Evolutionary conservation across 2,888 invertebrate genomes (phyloP), one percentile per base, ranked within the genome.

Genomic region (Trichopria drosophilae): DNA sequence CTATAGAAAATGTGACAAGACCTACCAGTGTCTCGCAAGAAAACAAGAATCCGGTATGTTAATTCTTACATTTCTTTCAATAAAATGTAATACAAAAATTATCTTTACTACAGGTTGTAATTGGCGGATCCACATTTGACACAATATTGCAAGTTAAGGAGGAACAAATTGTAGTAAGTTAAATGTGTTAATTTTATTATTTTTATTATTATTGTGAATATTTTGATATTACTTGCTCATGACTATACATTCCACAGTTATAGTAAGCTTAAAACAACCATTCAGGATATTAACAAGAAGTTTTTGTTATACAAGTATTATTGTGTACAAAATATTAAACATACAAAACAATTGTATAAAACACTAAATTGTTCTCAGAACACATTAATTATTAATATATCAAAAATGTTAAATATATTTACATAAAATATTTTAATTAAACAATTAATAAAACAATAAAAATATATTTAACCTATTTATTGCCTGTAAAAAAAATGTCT

Each of bases 41-140:
- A 16, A 55, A 47, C 24, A 47, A 44, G 44, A 57, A 51, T 48
- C 62, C 65, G 32, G 67, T 67, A 58, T 59, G 65, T 60, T 47
- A 31, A 32, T 32, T 24, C 6, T 24, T 24, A 24, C 6, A 24
- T 24, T 24, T 24, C 24, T 24, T 24, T 24, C 10, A 24, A 6
- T 9, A 24, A 24, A 9, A 24, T 9, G 7, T 32, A 32, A 32
- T 6, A 32, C 12, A 32, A 32, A 32, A 32, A 32, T n/a, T 32
- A 9, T 9, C 31, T 51, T 39, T 36, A 26, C 37, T 36, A 9
- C 75, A 86, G 76, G 79, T 88, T 12, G 84, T 92, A 15, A 83
- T 92, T 53, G 92, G 92, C 1, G 92, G 88, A 3, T 85, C 89
- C 5, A 86, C 87, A 57, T 76, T 90, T 49, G 93, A 92, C 69